Base-by-base conservation (phyloP, 2,888 invertebrate species). In the Encarsia formosa region DNA sequence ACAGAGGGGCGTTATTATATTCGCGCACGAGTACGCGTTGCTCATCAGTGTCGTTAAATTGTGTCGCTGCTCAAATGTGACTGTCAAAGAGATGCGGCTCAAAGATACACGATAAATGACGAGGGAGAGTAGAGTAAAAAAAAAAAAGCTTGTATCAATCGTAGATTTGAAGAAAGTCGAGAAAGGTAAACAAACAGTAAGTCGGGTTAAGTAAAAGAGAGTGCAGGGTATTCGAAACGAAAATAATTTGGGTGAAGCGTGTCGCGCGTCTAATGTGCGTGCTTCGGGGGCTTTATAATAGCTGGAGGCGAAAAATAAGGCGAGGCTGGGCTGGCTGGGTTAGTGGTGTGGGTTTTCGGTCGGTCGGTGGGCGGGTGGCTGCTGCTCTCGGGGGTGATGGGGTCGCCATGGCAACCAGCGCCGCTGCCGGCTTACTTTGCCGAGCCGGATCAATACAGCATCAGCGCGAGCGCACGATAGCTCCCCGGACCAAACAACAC, bases 401-500 rank as follows among this genome's bases (percentile, higher is more conserved):
- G 62, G 73, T 73, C 70, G 64, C 72, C 70, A 65, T 59, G 73
- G 71, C 67, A 73, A 72, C 73, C 65, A 66, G 63, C 65, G 61
- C 61, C 61, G 62, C 61, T 61, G 40, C 43, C 53, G 66, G 69
- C 68, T 70, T 69, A 68, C 67, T 71, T 71, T 69, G 71, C 69
- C 66, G 65, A 54, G 61, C 66, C 65, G 69, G 73, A 73, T 73
- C 73, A 73, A 73, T 73, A 73, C 72, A 73, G 73, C 73, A 71
- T 73, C 72, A 66, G 62, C 65, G 38, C 46, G 32, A 66, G 62
- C 65, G 44, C 46, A 24, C 39, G 52, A 52, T 56, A 56, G 52
- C 32, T 52, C 68, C 73, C 71, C 71, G 72, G 71, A 70, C 73
- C 70, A 70, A 70, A 69, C 66, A 66, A n/a, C n/a, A n/a, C n/a